Evolutionary conservation across 2,113 vertebrate genomes (phyloP), one percentile per base, ranked within the genome.

Genomic region (Seriola aureovittata): DNA sequence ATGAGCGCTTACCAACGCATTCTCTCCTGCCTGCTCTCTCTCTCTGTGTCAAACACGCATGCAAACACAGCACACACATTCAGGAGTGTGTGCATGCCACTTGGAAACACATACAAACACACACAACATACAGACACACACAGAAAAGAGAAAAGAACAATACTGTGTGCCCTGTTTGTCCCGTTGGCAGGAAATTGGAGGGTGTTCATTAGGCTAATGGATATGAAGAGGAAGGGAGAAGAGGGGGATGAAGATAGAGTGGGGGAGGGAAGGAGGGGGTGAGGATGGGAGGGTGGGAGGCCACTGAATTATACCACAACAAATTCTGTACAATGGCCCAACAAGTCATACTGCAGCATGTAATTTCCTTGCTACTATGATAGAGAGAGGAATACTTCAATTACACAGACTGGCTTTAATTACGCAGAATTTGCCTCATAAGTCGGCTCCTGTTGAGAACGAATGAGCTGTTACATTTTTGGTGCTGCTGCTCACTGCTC

Each of bases 161-260:
- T 89, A 71, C 88, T 67, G 77, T 64, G 75, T 44, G 75, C 78
- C 67, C 34, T 82, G 86, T 92, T 93, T 86, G 67, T 86, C 85
- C 81, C 64, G 14, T 81, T 62, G 88, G 89, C 85, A 86, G 89
- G 71, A 92, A 93, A 94, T 81, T 89, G 90, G 82, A 93, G 81
- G 80, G 87, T 89, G 90, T 95, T 94, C 93, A 95, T 96, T 95
- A 95, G 91, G 89, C 92, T 95, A 94, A 95, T 95, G 94, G 93
- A 94, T 91, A 91, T 92, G 91, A 94, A 92, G 90, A 89, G 88
- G 85, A 85, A 85, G 69, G 63, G 79, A 80, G 66, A 75, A 50
- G 58, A 50, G 58, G 75, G 71, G 55, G 73, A 67, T 65, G 72
- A 62, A 86, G 77, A 75, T 14, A 60, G 60, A 85, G 63, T 3